Base-by-base conservation (phyloP, 1,140 invertebrate genomes). In the Halictus rubicundus region DNA sequence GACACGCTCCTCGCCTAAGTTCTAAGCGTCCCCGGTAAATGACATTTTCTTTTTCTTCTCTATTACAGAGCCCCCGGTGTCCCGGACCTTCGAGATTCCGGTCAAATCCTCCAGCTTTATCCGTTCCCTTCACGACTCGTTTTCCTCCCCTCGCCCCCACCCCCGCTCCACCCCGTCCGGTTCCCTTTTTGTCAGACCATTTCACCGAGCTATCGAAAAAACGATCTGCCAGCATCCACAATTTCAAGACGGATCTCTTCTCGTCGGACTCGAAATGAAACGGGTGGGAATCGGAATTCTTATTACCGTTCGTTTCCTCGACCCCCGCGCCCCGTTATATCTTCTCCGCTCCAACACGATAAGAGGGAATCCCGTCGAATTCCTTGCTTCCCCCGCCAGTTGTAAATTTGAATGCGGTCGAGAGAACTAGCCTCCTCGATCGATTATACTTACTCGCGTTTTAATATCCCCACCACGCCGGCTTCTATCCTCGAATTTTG, bases 211-310 rank as follows among this genome's bases (percentile, higher is more conserved):
- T 54, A 63, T 68, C 57, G 60, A 76, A 80, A 80, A 80, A 80
- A 80, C 78, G 73, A 64, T 68, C 72, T 49, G 54, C 72, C 59
- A 65, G 27, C 64, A 61, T 80, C 57, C 63, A 74, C 73, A 59
- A 77, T 81, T 70, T 54, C 66, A 64, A 77, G 66, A 81, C 69
- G 69, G 61, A 82, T 79, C 70, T 59, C 42, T 32, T 37, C 49
- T 21, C 66, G 68, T 46, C 8, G 42, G 68, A 60, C 72, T 68
- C 72, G 42, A 54, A 75, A 59, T 59, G 78, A 68, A 73, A 74
- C 65, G 78, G 39, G 72, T 37, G 46, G 39, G 46, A 76, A 75
- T 76, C 78, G 71, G 72, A 76, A 80, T 80, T 76, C 72, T 76
- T 80, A 80, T 80, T 80, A 76, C 65, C 77, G 46, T 63, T 76